A percentile compares a stretch with the other conserved stretches of the same genome.
Evolutionary conservation across 2,888 invertebrate species (phyloP).

Genomic region (Cordilura impudica): DNA sequence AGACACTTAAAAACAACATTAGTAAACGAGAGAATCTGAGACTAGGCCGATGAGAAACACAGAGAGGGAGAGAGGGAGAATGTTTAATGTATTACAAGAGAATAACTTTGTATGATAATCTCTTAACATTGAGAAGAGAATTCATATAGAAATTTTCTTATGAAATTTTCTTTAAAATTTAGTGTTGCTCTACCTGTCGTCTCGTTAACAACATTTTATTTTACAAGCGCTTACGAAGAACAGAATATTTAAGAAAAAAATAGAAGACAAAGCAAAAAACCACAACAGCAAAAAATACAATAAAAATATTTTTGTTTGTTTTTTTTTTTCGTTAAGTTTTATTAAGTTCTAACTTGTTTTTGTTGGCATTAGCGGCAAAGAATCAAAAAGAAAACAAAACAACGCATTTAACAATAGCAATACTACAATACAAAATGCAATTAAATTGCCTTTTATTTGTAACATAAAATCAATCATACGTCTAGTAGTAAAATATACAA

Average conservation of each 20-base stretch:
- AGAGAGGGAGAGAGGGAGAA: background rate
- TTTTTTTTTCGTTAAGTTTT: background rate
- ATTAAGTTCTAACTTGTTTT: background rate
- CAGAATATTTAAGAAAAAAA: slow-evolving; percentile 3
- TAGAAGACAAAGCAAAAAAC: background rate
- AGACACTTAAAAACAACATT: slow-evolving; percentile 25
- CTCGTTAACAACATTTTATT: slow-evolving; percentile 65
- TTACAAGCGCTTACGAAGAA: background rate
- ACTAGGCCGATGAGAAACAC: slow-evolving; percentile 11
- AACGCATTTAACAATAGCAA: background rate
- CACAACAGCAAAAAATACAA: background rate
- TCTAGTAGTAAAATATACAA: slow-evolving; percentile 35
- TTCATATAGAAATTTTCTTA: slow-evolving; percentile 36
- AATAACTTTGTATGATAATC: background rate
- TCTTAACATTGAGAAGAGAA: slow-evolving; percentile 30
- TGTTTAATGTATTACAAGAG: background rate
- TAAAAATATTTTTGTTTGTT: background rate
- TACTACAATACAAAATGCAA: slow-evolving; percentile 30
- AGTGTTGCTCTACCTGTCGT: slow-evolving; percentile 73
- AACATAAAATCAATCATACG: slow-evolving; percentile 56
- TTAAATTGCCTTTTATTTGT: slow-evolving; percentile 36
- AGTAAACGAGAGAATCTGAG: slow-evolving; percentile 10
- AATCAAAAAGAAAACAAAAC: slow-evolving; percentile 36
- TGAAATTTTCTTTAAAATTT: slow-evolving; percentile 61
- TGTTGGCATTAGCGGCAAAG: slow-evolving; percentile 11